Conservation (phyloP, 1,140 invertebrate genomes). For the Physella acuta region DNA sequence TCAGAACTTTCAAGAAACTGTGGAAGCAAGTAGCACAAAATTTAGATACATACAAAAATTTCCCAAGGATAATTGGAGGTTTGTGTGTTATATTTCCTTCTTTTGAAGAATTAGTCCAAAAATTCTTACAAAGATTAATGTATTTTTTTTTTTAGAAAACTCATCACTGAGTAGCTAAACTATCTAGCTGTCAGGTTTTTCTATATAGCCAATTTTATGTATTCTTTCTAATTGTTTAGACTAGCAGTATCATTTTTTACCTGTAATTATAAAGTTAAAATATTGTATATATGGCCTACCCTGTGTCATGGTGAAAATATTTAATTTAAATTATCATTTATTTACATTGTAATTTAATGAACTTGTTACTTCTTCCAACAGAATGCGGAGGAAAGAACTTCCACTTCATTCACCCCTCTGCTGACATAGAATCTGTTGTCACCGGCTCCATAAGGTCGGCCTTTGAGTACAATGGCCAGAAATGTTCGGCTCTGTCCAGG, state of each 20-base stretch:
- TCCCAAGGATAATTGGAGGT: constrained; percentile 83
- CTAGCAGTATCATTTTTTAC: no score
- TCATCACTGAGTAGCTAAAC: no score
- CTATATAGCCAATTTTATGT: no score
- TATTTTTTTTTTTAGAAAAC: no score
- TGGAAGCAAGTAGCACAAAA: constrained; percentile 93
- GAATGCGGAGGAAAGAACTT: constrained; percentile 99
- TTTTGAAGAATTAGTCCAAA: no score
- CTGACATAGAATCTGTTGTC: constrained; percentile 81
- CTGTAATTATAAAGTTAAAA: not conserved
- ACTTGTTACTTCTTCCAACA: constrained; percentile 33
- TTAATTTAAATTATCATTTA: not conserved
- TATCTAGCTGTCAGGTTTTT: no score
- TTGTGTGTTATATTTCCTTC: no score
- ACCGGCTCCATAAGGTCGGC: constrained; percentile 84
- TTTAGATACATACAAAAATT: constrained; percentile 82
- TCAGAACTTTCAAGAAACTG: constrained; percentile 85
- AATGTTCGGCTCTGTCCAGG: constrained; percentile 96
- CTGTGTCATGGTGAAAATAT: not conserved
- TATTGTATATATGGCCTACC: not conserved
- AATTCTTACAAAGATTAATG: no score
- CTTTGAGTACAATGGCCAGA: constrained; percentile 95
- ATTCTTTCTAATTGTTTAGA: no score
- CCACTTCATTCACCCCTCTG: constrained; percentile 92
- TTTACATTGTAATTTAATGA: not conserved